Evolutionary conservation across 1,140 invertebrate genomes (phyloP).

Genomic region (Meloidogyne chitwoodi): DNA sequence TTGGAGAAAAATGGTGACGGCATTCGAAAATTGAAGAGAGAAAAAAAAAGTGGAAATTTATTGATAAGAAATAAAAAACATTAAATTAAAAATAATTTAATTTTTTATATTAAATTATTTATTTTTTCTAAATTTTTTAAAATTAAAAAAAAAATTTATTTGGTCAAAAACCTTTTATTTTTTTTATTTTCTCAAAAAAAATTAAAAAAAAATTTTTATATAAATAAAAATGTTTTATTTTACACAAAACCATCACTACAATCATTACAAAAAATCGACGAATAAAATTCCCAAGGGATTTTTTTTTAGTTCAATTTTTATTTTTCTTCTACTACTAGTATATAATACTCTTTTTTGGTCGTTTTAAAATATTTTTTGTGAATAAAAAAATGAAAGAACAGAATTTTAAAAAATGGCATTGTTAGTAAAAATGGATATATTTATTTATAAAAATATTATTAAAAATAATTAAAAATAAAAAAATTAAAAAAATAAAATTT

Average conservation of each 20-base stretch:
- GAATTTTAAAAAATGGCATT: no score
- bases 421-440: no score
- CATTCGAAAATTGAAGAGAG: background rate
- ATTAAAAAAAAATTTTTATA: background rate
- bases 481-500: no score
- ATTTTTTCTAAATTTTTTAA: no score
- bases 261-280: background rate
- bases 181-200: background rate
- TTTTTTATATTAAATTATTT: no score
- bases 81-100: background rate
- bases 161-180: no score
- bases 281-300: background rate
- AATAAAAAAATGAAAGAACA: background rate
- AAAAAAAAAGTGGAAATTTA: background rate
- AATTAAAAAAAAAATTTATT: no score
- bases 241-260: background rate
- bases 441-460: no score
- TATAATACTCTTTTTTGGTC: no score
- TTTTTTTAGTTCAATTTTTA: background rate
- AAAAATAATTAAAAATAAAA: no score
- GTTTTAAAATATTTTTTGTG: background rate
- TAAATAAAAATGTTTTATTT: background rate
- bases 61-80: background rate
- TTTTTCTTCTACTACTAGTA: background rate
- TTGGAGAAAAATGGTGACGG: background rate